A percentile compares a stretch with the other conserved stretches of the same genome.
Evolutionary conservation across 2,113 vertebrate genomes (phyloP).

Genomic region (Gadus macrocephalus): DNA sequence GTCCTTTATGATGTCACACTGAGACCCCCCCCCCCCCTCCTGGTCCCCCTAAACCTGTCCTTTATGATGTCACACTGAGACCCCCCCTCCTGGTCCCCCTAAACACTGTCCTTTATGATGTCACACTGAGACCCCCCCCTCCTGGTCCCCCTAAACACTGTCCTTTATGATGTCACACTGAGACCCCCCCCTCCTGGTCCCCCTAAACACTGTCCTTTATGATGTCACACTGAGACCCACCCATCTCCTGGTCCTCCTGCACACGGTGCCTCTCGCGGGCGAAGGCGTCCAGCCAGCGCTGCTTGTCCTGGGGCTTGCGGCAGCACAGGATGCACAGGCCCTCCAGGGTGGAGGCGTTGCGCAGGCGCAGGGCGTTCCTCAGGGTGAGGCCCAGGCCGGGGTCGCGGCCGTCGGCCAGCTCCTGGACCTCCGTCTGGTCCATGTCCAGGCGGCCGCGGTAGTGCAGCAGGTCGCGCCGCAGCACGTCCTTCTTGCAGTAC

Average conservation of each 20-base stretch:
- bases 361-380: conserved; percentile 85
- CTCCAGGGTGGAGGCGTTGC: conserved; percentile 77
- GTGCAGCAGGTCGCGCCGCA: conserved; percentile 91
- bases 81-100: too few species aligned
- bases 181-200: too few species aligned
- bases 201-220: too few species aligned
- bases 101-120: too few species aligned
- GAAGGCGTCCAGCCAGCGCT: conserved; percentile 86
- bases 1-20: too few species aligned
- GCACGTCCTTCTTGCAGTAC: conserved; percentile 93
- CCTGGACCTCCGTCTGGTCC: conserved; percentile 79
- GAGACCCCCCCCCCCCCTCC: too few species aligned
- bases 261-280: conserved; percentile 83
- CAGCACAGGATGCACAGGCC: conserved; percentile 81
- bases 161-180: too few species aligned
- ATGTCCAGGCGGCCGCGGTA: conserved; percentile 87
- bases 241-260: conserved; percentile 90
- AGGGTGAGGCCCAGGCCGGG: conserved; percentile 78
- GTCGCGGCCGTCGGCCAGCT: conserved; percentile 84
- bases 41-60: too few species aligned
- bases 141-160: too few species aligned
- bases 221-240: conserved; percentile 63
- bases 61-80: too few species aligned
- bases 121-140: too few species aligned
- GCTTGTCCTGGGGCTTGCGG: conserved; percentile 89